Conservation (phyloP, 1,140 invertebrate genomes). For the Sitodiplosis mosellana region DNA sequence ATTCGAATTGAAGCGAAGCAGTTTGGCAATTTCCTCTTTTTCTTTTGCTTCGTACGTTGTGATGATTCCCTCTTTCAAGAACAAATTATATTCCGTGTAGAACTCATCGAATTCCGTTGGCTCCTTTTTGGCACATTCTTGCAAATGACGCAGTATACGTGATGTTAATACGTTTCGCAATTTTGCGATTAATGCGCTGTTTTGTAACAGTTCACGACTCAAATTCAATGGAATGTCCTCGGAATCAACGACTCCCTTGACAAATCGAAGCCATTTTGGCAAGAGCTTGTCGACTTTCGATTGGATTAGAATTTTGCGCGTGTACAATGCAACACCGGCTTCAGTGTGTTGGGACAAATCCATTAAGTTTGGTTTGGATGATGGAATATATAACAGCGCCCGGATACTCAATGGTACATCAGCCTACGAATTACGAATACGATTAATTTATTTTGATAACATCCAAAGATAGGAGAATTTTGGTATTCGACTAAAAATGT, state of each 20-base stretch:
- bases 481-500: no score
- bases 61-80: constrained; percentile 90
- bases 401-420: constrained; percentile 85
- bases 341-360: constrained; percentile 72
- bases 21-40: constrained; percentile 82
- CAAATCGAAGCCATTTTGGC: constrained; percentile 85
- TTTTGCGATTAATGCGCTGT: constrained; percentile 75
- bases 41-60: constrained; percentile 56
- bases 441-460: no score
- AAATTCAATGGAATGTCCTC: constrained; percentile 97
- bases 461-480: no score
- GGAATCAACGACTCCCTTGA: constrained; percentile 92
- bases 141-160: constrained; percentile 67
- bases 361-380: constrained; percentile 73
- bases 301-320: constrained; percentile 77
- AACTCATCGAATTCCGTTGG: constrained; percentile 66
- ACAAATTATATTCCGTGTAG: constrained; percentile 82
- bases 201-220: constrained; percentile 87
- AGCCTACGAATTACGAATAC: constrained; percentile 22
- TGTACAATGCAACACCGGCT: constrained; percentile 74
- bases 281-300: constrained; percentile 76
- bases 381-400: constrained; percentile 82
- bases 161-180: constrained; percentile 47
- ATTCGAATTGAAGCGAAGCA: constrained; percentile 86
- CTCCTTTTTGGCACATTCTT: constrained; percentile 72